Conservation (phyloP, 1,140 invertebrate species). For the Lepidotrigona ventralis region DNA sequence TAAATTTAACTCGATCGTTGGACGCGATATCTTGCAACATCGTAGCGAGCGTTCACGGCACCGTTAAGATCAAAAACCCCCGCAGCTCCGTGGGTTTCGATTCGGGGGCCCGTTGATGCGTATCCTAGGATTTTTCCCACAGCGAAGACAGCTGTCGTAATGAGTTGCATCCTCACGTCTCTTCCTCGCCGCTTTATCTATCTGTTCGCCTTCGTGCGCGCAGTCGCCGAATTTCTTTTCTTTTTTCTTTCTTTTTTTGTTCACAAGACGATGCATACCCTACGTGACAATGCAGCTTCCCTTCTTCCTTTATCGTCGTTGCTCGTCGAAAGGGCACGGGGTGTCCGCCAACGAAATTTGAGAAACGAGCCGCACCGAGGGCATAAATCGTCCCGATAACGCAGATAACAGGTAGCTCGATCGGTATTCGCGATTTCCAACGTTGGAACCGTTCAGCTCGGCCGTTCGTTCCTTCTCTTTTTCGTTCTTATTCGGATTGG, state of each 20-base stretch:
- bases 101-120: constrained; percentile 56
- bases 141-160: constrained; percentile 78
- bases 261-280: constrained; percentile 59
- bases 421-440: constrained; percentile 43
- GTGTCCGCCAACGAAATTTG: constrained; percentile 66
- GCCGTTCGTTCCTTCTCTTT: constrained; percentile 5
- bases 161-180: constrained; percentile 79
- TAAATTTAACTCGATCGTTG: background rate
- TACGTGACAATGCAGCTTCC: constrained; percentile 77
- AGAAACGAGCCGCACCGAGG: constrained; percentile 62
- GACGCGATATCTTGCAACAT: background rate
- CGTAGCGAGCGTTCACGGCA: background rate
- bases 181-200: constrained; percentile 33
- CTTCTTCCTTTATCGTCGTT: constrained; percentile 56
- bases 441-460: background rate
- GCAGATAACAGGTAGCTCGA: constrained; percentile 46
- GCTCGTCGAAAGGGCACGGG: constrained; percentile 43
- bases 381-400: constrained; percentile 61
- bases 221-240: constrained; percentile 56
- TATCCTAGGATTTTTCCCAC: constrained; percentile 74
- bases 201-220: constrained; percentile 31
- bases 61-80: constrained; percentile 29
- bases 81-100: constrained; percentile 21
- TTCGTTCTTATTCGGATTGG: constrained; percentile 7
- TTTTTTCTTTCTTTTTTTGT: no score